Evolutionary conservation across 2,113 vertebrate species (phyloP).

Genomic region (Neopipo cinnamomea): DNA sequence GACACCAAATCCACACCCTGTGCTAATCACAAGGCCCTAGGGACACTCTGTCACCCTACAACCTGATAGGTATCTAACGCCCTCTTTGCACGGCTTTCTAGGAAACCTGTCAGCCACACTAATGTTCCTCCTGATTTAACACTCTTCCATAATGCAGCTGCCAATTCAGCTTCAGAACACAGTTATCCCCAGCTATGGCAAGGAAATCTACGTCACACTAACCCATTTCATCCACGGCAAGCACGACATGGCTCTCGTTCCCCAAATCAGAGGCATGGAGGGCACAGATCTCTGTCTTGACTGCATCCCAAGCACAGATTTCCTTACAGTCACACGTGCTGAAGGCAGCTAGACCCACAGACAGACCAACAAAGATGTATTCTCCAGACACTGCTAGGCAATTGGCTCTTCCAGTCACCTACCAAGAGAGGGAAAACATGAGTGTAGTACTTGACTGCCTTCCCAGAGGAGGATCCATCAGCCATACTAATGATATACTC

Average conservation of each 20-base stretch:
- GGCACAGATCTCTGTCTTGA: constrained; percentile 73
- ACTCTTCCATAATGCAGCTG: not conserved
- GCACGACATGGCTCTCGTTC: constrained; percentile 64
- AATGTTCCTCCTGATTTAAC: not conserved
- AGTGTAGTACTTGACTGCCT: not conserved
- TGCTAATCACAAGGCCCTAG: not conserved
- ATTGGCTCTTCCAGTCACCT: constrained; percentile 77
- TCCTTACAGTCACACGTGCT: not conserved
- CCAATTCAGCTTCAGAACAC: not conserved
- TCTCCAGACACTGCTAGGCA: constrained; percentile 78
- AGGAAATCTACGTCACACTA: not conserved
- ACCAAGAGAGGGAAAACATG: not conserved
- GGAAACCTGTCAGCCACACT: not conserved
- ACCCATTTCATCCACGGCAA: constrained; percentile 87
- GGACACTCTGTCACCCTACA: not conserved
- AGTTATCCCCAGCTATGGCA: not conserved
- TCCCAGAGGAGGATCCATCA: not conserved
- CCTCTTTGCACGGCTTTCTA: not conserved
- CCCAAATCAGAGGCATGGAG: constrained; percentile 68
- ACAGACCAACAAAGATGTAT: constrained; percentile 77
- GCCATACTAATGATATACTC: rapidly evolving
- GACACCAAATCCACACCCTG: not conserved
- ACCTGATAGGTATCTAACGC: not conserved
- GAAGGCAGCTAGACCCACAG: constrained; percentile 77
- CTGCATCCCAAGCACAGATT: constrained; percentile 72